A percentile compares a stretch with the other conserved stretches of the same genome.
phyloP scores from a whole-genome alignment of 2,797 vertebrate species.

The Catamblyrhynchus diadema region DNA sequence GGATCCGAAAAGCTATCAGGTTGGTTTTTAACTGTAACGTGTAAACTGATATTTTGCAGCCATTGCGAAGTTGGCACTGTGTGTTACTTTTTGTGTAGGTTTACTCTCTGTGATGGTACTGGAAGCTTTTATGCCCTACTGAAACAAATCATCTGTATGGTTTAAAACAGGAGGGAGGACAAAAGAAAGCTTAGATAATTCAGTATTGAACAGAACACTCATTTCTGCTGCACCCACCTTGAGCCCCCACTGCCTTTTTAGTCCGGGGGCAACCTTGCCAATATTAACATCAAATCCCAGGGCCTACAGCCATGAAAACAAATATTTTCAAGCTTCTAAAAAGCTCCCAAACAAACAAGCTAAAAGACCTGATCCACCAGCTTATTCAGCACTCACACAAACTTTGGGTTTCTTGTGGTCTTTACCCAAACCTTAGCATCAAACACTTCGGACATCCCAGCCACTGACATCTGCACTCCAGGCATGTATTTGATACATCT shows the following conservation, averaged over 20 bases:
- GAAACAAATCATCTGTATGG: background rate
- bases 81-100: background rate
- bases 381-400: background rate
- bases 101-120: background rate
- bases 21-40: background rate
- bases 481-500: rapidly evolving
- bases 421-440: background rate
- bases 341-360: background rate
- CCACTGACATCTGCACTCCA: background rate
- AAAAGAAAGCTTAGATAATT: background rate
- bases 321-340: background rate
- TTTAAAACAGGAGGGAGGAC: background rate
- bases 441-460: background rate
- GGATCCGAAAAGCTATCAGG: too few relatives aligned
- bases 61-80: background rate
- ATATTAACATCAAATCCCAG: background rate
- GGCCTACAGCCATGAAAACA: background rate
- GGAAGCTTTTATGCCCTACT: background rate
- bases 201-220: background rate
- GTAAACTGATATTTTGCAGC: background rate
- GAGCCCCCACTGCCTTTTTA: background rate
- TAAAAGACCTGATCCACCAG: background rate
- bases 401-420: background rate
- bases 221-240: background rate
- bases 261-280: rapidly evolving